Evolutionary conservation across 2,113 vertebrate genomes (phyloP), one percentile per base, ranked within the genome.

Genomic region (Cololabis saira): DNA sequence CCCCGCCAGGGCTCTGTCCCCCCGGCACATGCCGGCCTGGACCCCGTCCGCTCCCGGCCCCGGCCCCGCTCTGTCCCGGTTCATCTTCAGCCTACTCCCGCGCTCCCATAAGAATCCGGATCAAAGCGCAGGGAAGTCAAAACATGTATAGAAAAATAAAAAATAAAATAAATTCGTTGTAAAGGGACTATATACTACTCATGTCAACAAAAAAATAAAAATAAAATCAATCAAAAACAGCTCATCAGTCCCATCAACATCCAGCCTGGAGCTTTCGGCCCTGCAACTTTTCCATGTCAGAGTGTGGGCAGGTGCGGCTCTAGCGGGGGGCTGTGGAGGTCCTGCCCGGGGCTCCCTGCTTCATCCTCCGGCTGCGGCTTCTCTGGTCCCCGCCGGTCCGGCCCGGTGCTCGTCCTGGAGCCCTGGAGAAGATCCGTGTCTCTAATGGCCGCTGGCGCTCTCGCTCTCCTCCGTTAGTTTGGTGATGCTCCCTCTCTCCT

Each of bases 41-140:
- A 85, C 66, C 71, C 87, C 82, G 59, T 88, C 87, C 22, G 55
- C 19, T 22, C 73, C 83, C 56, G 80, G 74, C 48, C 74, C 91
- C 89, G 60, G 78, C 33, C 72, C 89, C 66, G 83, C 83, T 92
- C 93, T 93, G 85, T 95, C 95, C 90, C 93, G 92, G 87, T 94
- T 95, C 95, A 95, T 95, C 86, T 85, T 86, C 65, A 85, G 30
- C 4, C 30, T 30, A 30, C 56, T 84, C 65, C 57, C 52, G 45
- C 65, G 52, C 67, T 82, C 78, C 89, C 86, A 89, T 88, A 64
- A 64, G 55, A 71, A 61, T 72, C 74, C 79, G 58, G 30, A 16
- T 60, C 18, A 7, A 69, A 63, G 53, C 3, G 3, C 9, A n/a
- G 50, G 3, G 15, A 45, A 19, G 22, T 47, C 11, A 24, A n/a